A percentile compares a stretch with the other conserved stretches of the same genome.
These are phyloP conservation scores for Nephrotoma guestfalica DNA, from an alignment of 2,888 invertebrate genomes.

Conservation along the genomic window DNA sequence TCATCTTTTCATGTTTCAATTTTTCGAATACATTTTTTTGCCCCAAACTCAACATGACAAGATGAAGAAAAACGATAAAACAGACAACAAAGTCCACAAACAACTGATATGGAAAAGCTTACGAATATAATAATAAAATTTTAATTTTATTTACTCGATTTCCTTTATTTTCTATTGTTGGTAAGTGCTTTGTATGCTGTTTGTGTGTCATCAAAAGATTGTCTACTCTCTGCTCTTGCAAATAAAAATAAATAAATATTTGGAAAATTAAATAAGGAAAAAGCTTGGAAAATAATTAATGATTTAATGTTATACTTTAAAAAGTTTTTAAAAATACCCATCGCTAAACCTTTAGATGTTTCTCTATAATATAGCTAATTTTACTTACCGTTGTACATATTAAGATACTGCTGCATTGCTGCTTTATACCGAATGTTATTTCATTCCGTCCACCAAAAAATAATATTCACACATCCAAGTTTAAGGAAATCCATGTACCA, in stretches of 20 bases:
- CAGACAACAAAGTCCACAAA: not conserved
- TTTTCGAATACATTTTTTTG: not conserved
- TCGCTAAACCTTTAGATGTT: not conserved
- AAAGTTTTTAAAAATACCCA: not conserved
- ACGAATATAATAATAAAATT: not conserved
- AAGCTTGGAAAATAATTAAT: not conserved
- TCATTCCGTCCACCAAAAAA: not conserved
- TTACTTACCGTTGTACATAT: not conserved
- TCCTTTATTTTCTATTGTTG: not conserved
- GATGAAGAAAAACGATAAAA: not conserved
- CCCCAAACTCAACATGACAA: not conserved
- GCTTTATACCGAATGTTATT: not conserved
- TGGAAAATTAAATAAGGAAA: not conserved
- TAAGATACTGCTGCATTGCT: not conserved
- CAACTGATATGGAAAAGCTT: not conserved
- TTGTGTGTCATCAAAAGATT: not conserved
- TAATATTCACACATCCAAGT: not conserved
- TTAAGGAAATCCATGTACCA: not conserved
- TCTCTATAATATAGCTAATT: not conserved
- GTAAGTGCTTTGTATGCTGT: not conserved
- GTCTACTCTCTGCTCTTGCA: not conserved
- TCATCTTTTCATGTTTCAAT: not conserved
- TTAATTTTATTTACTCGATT: not conserved
- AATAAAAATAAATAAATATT: not conserved
- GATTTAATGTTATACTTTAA: not conserved